Conservation (phyloP, 2,113 vertebrate genomes). For the Brevimyrus niger region DNA sequence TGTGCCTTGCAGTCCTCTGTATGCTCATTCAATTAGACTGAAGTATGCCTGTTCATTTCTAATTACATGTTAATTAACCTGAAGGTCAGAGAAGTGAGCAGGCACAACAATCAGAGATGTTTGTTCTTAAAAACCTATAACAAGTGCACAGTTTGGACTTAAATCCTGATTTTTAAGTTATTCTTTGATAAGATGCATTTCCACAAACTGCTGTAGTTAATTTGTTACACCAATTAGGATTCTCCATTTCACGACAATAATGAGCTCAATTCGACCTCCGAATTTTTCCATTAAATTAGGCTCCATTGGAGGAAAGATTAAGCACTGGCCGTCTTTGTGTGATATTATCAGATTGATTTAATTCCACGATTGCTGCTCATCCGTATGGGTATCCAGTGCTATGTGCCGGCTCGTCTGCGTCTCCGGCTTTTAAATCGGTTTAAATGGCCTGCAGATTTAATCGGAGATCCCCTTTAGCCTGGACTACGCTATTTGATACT, state of each 20-base stretch:
- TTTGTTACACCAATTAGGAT: neutral
- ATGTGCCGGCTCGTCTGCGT: neutral
- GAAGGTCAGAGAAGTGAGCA: constrained; percentile 34
- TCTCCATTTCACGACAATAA: neutral
- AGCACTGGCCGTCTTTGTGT: neutral
- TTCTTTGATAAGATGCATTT: constrained; percentile 1
- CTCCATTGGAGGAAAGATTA: neutral
- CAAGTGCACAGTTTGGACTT: neutral
- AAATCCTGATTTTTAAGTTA: constrained; percentile 29
- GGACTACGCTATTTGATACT: neutral
- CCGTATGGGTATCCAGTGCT: neutral
- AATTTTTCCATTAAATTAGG: neutral
- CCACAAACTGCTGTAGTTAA: neutral
- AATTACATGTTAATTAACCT: neutral
- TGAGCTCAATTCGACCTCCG: neutral
- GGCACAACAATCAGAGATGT: constrained; percentile 48
- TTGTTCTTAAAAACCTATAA: constrained; percentile 46
- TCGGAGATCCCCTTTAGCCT: neutral
- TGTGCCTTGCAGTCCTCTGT: neutral
- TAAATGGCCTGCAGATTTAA: neutral
- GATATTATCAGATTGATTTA: neutral
- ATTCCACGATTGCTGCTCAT: neutral
- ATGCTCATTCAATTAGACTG: neutral
- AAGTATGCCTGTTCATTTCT: no score
- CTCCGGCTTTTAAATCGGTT: neutral